phyloP scores from a whole-genome alignment of 1,140 invertebrate genomes.

The Ruditapes philippinarum region DNA sequence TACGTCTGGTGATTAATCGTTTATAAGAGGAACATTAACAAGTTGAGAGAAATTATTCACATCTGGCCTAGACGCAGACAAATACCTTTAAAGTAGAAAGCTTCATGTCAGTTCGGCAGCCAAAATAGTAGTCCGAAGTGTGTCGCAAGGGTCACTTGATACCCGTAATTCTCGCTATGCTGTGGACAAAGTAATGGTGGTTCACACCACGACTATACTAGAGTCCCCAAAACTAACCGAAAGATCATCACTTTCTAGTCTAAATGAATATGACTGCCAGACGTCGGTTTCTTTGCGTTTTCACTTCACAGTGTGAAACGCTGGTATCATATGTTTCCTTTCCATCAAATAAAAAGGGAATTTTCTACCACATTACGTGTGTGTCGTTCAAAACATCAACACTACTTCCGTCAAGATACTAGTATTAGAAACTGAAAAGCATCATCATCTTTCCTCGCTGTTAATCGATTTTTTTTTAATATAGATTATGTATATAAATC shows the following conservation, averaged over 20 bases:
- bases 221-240: background rate
- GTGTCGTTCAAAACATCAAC: too few relatives aligned
- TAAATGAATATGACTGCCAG: constrained; percentile 43
- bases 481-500: too few relatives aligned
- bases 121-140: background rate
- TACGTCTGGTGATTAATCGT: too few relatives aligned
- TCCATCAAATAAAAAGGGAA: background rate
- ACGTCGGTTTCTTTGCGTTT: constrained; percentile 6
- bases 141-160: background rate
- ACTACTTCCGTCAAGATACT: too few relatives aligned
- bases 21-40: too few relatives aligned
- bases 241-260: constrained; percentile 43
- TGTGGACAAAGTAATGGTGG: background rate
- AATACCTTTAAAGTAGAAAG: background rate
- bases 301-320: background rate
- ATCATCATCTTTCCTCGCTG: too few relatives aligned
- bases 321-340: background rate
- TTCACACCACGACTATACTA: constrained; percentile 6
- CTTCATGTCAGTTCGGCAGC: background rate
- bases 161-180: background rate
- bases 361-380: too few relatives aligned
- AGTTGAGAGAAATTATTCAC: background rate
- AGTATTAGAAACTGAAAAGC: too few relatives aligned
- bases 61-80: constrained; percentile 11
- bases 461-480: too few relatives aligned